These are phyloP conservation scores for Tadarida brasiliensis DNA, from an alignment of 2,797 vertebrate species.

Conservation along the genomic window DNA sequence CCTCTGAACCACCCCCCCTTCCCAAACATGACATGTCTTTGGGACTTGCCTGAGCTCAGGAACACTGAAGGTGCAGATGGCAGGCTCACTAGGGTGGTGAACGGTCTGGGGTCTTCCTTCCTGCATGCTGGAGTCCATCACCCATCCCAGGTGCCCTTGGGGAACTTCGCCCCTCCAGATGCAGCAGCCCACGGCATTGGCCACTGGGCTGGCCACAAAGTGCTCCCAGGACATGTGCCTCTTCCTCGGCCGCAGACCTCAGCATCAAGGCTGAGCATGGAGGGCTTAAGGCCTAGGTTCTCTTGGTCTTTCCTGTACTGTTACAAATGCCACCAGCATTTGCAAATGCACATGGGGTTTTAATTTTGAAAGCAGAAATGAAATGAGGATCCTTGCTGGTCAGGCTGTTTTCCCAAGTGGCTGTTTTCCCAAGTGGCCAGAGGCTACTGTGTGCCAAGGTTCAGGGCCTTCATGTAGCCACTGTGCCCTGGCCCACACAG, in stretches of 20 bases:
- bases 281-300: not conserved
- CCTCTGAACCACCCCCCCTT: not conserved
- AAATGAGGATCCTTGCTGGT: constrained; percentile 10
- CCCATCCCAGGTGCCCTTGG: accelerated
- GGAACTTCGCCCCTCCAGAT: not conserved
- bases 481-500: not conserved
- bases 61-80: not conserved
- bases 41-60: not conserved
- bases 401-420: not conserved
- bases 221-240: not conserved
- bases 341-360: not conserved
- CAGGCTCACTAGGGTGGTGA: not conserved
- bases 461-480: not conserved
- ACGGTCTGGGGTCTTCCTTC: not conserved
- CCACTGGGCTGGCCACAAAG: not conserved
- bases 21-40: not conserved
- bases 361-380: constrained; percentile 77
- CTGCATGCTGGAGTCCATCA: accelerated
- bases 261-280: not conserved
- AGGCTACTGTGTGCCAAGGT: not conserved
- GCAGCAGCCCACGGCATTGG: accelerated
- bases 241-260: not conserved
- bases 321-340: not conserved
- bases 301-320: not conserved
- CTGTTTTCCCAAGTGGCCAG: not conserved